These are phyloP conservation scores for Pluvialis apricaria DNA, from an alignment of 2,113 vertebrate genomes.

Conservation along the genomic window DNA sequence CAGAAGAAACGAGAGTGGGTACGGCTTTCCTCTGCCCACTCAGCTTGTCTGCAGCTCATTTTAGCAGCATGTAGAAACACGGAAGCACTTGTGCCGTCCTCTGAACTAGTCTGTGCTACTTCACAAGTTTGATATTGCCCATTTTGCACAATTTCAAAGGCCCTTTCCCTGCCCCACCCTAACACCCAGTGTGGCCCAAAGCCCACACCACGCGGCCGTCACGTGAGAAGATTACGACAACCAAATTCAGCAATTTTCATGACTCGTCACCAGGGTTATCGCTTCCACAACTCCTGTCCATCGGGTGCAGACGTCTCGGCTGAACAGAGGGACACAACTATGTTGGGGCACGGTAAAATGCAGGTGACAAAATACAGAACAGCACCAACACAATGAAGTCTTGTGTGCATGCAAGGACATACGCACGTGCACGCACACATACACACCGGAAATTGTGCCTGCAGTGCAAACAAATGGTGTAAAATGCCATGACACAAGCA, in stretches of 20 bases:
- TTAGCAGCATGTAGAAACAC: accelerated
- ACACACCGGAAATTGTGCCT: accelerated
- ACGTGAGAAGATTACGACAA: background rate
- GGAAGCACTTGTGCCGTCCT: accelerated
- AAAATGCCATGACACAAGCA: background rate
- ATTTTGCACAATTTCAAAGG: accelerated
- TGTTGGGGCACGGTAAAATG: background rate
- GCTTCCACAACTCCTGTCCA: background rate
- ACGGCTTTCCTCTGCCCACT: accelerated
- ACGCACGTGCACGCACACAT: accelerated
- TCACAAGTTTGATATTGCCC: accelerated
- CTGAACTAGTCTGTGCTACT: background rate
- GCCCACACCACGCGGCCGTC: accelerated
- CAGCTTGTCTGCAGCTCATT: background rate
- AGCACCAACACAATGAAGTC: accelerated
- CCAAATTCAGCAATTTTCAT: background rate
- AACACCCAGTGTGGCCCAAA: background rate
- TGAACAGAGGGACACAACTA: background rate
- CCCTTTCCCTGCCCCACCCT: accelerated
- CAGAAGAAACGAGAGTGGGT: accelerated
- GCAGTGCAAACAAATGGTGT: background rate
- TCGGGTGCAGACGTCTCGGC: accelerated
- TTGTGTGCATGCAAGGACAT: accelerated
- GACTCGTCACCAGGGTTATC: accelerated
- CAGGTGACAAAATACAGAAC: background rate